Percentiles rank a stretch among this genome's conserved stretches.
These are phyloP conservation scores for Cephus sareptanus DNA, from an alignment of 2,888 invertebrate genomes.

Conservation along the genomic window DNA sequence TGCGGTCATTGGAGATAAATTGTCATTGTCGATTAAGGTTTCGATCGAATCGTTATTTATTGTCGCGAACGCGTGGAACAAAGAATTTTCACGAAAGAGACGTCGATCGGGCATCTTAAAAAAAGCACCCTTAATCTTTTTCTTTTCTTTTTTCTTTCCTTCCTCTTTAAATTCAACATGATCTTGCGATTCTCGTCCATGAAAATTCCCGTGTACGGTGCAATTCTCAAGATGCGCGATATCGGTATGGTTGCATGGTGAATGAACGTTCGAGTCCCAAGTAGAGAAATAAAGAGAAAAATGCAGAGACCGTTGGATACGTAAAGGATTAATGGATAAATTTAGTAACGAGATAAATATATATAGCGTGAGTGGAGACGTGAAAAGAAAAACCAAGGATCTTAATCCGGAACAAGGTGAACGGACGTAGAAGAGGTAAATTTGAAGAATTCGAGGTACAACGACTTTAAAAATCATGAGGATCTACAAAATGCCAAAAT, in stretches of 20 bases:
- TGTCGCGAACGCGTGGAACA: conserved; percentile 28
- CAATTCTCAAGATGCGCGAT: conserved; percentile 5
- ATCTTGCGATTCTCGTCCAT: not conserved
- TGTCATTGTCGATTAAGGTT: not conserved
- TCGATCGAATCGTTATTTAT: not conserved
- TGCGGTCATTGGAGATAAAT: not conserved
- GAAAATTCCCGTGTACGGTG: not conserved
- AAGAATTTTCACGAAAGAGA: conserved; percentile 33
- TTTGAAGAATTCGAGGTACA: not conserved
- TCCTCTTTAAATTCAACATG: not conserved
- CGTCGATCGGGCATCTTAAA: conserved; percentile 1
- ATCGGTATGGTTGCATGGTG: conserved; percentile 4
- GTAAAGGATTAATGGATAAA: not conserved
- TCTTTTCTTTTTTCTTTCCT: not conserved
- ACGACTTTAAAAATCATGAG: not conserved
- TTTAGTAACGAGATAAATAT: not conserved
- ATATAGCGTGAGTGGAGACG: not conserved
- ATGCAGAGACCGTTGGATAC: not conserved
- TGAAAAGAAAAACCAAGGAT: not conserved
- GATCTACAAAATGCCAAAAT: not conserved
- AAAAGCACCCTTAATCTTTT: not conserved
- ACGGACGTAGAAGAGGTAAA: not conserved
- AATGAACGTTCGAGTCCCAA: conserved; percentile 2
- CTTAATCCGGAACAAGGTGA: not conserved
- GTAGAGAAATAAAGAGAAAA: not conserved